Conservation (phyloP, 2,888 invertebrate species). For the Congeria kusceri region DNA sequence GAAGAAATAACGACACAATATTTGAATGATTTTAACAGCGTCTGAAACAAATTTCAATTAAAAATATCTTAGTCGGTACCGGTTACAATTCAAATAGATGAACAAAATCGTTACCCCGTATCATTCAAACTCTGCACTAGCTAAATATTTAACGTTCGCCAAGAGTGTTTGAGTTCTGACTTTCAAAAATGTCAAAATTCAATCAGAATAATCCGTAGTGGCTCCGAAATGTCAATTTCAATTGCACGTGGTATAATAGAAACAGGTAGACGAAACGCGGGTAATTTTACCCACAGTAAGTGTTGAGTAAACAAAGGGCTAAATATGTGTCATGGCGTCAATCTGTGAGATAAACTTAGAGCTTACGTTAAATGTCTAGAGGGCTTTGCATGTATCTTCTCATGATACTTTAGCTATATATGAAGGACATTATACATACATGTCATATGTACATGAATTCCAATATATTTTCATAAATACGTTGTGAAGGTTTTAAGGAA, state of each 20-base stretch:
- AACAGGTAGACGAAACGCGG: constrained; percentile 16
- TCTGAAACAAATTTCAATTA: constrained; percentile 5
- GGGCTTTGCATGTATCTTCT: no score
- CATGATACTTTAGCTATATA: no score
- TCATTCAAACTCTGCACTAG: constrained; percentile 18
- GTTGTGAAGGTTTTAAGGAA: no score
- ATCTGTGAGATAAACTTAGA: background rate
- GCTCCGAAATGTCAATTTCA: constrained; percentile 25
- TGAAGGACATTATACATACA: no score
- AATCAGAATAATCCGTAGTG: constrained; percentile 54
- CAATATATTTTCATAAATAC: no score
- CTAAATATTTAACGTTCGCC: constrained; percentile 47
- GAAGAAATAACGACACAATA: constrained; percentile 22
- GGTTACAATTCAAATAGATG: constrained; percentile 29
- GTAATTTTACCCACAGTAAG: constrained; percentile 5
- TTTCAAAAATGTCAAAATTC: constrained; percentile 61
- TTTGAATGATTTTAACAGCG: background rate
- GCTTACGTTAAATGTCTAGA: no score
- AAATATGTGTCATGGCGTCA: constrained; percentile 31
- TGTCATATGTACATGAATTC: no score
- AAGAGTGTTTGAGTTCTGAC: constrained; percentile 51
- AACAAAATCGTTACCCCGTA: constrained; percentile 24
- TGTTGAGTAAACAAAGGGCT: constrained; percentile 32
- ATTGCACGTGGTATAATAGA: constrained; percentile 12
- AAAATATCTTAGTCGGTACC: constrained; percentile 16